Evolutionary conservation across 2,113 vertebrate species (phyloP).

Genomic region (Cariama cristata): DNA sequence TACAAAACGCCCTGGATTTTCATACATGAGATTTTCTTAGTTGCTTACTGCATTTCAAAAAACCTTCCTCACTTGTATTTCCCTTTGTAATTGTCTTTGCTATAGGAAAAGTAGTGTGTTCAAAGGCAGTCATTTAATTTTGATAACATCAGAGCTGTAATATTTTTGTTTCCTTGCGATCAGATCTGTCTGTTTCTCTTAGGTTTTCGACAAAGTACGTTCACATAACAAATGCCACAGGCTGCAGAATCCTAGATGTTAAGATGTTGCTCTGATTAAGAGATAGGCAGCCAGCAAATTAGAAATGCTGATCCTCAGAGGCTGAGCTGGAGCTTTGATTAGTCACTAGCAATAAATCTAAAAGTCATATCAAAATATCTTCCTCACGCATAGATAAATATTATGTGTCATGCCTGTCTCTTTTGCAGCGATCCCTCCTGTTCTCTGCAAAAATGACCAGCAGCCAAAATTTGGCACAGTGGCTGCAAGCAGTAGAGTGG

Average conservation of each 20-base stretch:
- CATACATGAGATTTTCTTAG: neutral
- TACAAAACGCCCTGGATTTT: neutral
- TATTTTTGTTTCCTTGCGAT: neutral
- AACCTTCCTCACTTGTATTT: neutral
- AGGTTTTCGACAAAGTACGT: neutral
- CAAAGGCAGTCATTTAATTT: neutral
- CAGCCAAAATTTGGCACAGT: neutral
- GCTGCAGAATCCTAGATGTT: neutral
- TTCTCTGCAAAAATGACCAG: neutral
- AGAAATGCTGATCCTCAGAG: constrained; percentile 26
- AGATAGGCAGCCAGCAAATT: neutral
- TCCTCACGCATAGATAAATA: constrained; percentile 40
- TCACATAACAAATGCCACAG: neutral
- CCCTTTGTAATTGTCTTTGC: constrained; percentile 1
- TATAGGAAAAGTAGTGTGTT: neutral
- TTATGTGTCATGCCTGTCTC: neutral
- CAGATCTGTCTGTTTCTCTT: neutral
- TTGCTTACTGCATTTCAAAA: neutral
- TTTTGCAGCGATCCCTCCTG: neutral
- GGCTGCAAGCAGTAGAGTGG: neutral
- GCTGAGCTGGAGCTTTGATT: constrained; percentile 21
- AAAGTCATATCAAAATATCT: constrained; percentile 38
- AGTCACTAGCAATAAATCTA: constrained; percentile 39
- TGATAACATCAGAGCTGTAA: neutral
- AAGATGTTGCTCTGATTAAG: neutral